phyloP scores from a whole-genome alignment of 2,888 invertebrate genomes.

The Zygaena filipendulae region DNA sequence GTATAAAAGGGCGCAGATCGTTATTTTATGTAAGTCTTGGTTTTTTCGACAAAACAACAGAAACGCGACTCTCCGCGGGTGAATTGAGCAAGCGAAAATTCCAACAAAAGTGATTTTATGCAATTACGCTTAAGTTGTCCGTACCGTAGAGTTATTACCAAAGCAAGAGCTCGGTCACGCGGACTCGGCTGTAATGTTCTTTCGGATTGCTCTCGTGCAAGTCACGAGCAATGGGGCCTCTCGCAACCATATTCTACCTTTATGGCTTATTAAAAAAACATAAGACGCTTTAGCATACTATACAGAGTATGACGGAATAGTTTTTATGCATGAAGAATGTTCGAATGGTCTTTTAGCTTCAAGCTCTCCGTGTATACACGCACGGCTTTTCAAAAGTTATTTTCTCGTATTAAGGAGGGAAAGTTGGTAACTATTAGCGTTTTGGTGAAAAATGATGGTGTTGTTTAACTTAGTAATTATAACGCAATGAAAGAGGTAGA shows the following conservation, averaged over 20 bases:
- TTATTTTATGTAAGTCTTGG: constrained; percentile 29
- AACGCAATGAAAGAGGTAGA: no score
- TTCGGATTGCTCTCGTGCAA: constrained; percentile 22
- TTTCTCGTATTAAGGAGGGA: no score
- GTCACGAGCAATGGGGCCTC: constrained; percentile 45
- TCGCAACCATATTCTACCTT: constrained; percentile 5
- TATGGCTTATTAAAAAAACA: constrained; percentile 15
- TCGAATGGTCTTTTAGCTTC: no score
- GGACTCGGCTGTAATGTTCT: constrained; percentile 12
- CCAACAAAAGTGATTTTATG: constrained; percentile 60
- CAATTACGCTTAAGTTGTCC: constrained; percentile 57
- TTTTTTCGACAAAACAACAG: constrained; percentile 39
- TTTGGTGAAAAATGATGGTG: no score
- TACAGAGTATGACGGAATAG: no score
- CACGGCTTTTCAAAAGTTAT: no score
- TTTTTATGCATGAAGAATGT: no score
- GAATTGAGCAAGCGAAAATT: constrained; percentile 53
- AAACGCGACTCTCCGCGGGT: constrained; percentile 38
- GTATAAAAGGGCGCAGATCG: no score
- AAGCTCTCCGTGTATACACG: no score
- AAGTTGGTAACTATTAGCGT: no score
- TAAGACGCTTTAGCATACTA: constrained; percentile 3
- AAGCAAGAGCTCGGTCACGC: constrained; percentile 46
- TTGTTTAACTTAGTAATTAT: no score
- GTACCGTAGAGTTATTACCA: constrained; percentile 53